phyloP scores from a whole-genome alignment of 2,113 vertebrate genomes.

The Scolopax mira region DNA sequence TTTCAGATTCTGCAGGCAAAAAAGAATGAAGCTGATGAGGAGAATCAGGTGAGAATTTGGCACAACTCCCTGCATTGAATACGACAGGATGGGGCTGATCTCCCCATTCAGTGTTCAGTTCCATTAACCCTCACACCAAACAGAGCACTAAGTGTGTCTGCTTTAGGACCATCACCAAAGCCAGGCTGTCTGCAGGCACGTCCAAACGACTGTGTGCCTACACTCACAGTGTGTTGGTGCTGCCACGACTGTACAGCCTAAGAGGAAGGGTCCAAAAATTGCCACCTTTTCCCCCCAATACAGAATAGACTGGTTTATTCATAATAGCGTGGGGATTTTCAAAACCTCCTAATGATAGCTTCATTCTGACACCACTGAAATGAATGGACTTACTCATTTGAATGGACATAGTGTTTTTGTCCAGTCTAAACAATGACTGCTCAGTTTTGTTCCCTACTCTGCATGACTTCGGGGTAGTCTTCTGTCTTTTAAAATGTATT shows the following conservation, averaged over 20 bases:
- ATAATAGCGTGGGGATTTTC: not conserved
- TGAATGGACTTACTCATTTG: not conserved
- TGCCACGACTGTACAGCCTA: not conserved
- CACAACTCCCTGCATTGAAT: not conserved
- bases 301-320: not conserved
- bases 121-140: not conserved
- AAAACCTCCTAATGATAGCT: not conserved
- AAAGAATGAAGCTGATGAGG: not conserved
- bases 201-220: not conserved
- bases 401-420: not conserved
- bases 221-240: not conserved
- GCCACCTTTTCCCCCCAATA: not conserved
- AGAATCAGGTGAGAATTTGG: constrained; percentile 54
- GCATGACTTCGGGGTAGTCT: not conserved
- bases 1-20: constrained; percentile 12
- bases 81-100: not conserved
- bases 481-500: not conserved
- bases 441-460: not conserved
- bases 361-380: not conserved
- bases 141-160: not conserved
- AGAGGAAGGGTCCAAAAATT: not conserved
- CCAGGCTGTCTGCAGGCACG: not conserved
- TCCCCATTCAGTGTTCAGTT: not conserved
- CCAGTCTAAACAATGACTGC: not conserved
- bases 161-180: rapidly evolving